Conservation (phyloP, 2,888 invertebrate genomes). For the Drosophila cyrtoloma region DNA sequence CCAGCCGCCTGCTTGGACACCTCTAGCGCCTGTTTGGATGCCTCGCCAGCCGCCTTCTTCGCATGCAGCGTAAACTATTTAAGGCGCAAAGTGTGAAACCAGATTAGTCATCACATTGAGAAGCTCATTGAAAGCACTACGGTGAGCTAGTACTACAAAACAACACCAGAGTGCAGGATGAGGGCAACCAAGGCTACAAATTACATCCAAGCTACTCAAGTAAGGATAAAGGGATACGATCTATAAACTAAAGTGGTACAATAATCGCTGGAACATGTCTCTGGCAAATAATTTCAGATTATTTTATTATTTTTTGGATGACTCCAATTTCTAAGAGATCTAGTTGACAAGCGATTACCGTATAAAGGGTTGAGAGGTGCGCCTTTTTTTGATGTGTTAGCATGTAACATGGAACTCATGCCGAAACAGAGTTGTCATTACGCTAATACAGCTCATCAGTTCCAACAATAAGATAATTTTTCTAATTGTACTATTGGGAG, state of each 20-base stretch:
- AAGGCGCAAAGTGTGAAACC: neutral
- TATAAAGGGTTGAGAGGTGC: neutral
- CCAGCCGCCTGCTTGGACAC: slow-evolving; percentile 95
- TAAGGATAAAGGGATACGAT: neutral
- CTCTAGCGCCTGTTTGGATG: slow-evolving; percentile 93
- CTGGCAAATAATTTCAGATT: neutral
- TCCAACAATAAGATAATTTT: neutral
- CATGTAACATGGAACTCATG: neutral
- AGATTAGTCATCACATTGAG: slow-evolving; percentile 2
- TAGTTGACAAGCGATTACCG: neutral
- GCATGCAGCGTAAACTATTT: slow-evolving; percentile 92
- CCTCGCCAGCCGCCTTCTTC: slow-evolving; percentile 95
- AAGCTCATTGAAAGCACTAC: neutral
- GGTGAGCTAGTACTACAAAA: slow-evolving; percentile 13
- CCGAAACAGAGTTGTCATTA: neutral
- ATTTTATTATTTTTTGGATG: too few relatives aligned
- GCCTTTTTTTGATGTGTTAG: neutral
- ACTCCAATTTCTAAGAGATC: neutral
- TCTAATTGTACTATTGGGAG: neutral
- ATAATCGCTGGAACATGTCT: neutral
- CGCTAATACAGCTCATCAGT: neutral
- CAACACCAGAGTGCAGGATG: slow-evolving; percentile 42
- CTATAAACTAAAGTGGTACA: neutral
- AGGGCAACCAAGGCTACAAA: slow-evolving; percentile 13
- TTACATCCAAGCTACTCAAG: slow-evolving; percentile 18